Base-by-base conservation (phyloP, 1,140 invertebrate species). In the Drosophila ironensis region DNA sequence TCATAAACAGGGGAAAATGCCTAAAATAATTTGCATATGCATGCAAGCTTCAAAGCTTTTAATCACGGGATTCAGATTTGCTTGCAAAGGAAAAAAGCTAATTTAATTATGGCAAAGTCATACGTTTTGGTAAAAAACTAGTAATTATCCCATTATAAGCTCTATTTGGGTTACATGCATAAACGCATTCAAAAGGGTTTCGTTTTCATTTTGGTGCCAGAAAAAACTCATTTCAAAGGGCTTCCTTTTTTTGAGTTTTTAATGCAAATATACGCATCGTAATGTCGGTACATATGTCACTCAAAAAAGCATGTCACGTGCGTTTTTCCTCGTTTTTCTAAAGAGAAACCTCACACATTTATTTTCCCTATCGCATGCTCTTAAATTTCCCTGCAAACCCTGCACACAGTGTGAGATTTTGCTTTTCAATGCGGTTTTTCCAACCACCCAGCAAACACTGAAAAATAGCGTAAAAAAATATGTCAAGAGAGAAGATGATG, bases 81-180 rank as follows among this genome's bases (percentile, higher is more conserved):
- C n/a, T n/a, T n/a, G n/a, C n/a, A n/a, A n/a, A n/a, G n/a, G n/a
- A n/a, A n/a, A n/a, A n/a, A n/a, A n/a, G n/a, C n/a, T n/a, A n/a
- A n/a, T n/a, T n/a, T n/a, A n/a, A n/a, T n/a, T n/a, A n/a, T n/a
- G n/a, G n/a, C n/a, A n/a, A n/a, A n/a, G n/a, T n/a, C n/a, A n/a
- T n/a, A n/a, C n/a, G n/a, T n/a, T n/a, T n/a, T n/a, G n/a, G n/a
- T n/a, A n/a, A n/a, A n/a, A n/a, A n/a, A n/a, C n/a, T n/a, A n/a
- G n/a, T 70, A 74, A 80, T 74, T 74, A 78, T 74, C 70, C 74
- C 70, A 69, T 74, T 25, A 80, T 69, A 50, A 59, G 56, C 30
- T 25, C 59, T 78, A 70, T 78, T 74, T 80, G 47, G 56, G 70
- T 74, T 78, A 20, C 20, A 47, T 41, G 66, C 38, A 42, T 78